These are phyloP conservation scores for Barbus barbus DNA, from an alignment of 2,113 vertebrate species.

Conservation along the genomic window DNA sequence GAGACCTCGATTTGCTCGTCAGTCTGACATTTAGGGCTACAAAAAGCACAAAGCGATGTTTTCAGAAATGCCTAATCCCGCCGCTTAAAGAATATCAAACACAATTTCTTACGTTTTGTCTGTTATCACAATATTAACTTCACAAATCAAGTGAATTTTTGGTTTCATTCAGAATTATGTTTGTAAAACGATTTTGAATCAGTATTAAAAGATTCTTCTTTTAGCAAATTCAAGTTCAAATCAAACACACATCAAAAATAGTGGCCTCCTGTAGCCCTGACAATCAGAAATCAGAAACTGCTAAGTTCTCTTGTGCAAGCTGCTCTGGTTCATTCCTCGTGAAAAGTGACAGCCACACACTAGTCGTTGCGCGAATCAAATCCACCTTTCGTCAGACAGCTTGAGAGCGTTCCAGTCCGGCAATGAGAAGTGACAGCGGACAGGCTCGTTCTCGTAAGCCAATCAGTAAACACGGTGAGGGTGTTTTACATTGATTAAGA, in stretches of 20 bases:
- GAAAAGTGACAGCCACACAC: neutral
- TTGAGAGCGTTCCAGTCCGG: slow-evolving; percentile 57
- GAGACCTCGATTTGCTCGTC: neutral
- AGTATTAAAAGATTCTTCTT: neutral
- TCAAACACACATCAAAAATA: neutral
- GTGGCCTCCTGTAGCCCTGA: neutral
- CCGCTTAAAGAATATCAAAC: neutral
- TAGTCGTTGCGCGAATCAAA: slow-evolving; percentile 66
- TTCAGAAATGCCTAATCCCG: neutral
- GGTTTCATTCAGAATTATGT: neutral
- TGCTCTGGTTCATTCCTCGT: slow-evolving; percentile 48
- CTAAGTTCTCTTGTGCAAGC: neutral
- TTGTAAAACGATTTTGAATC: neutral
- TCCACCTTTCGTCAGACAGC: slow-evolving; percentile 62
- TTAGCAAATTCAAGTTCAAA: neutral
- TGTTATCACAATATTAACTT: neutral
- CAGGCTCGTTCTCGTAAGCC: slow-evolving; percentile 61
- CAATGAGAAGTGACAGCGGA: slow-evolving; percentile 71
- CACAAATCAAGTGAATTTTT: neutral
- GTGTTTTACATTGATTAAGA: slow-evolving; percentile 67
- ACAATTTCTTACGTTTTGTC: neutral
- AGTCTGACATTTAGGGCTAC: neutral
- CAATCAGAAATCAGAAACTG: neutral
- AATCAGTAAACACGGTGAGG: slow-evolving; percentile 65
- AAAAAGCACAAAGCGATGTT: slow-evolving; percentile 8